Evolutionary conservation across 2,888 invertebrate species (phyloP).

Genomic region (Plutella xylostella): DNA sequence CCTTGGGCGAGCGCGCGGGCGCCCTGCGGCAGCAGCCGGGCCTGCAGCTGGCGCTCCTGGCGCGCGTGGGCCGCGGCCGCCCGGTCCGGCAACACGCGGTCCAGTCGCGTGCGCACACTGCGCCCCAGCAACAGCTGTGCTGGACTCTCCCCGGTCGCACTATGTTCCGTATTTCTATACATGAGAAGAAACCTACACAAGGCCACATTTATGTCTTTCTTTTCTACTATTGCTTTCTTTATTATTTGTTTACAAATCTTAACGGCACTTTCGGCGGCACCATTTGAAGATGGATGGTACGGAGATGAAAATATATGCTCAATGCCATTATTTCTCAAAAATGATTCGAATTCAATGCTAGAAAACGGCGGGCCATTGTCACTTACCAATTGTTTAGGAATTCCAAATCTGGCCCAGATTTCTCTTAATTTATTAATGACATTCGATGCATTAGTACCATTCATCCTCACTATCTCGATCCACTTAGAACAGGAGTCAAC

Average conservation of each 20-base stretch:
- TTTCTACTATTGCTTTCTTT: no score
- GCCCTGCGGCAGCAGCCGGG: neutral
- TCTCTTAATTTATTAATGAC: neutral
- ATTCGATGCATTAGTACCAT: neutral
- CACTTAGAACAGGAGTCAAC: neutral
- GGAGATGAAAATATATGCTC: neutral
- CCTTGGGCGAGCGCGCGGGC: neutral
- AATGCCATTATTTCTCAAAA: neutral
- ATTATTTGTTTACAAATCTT: neutral
- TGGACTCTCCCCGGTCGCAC: neutral
- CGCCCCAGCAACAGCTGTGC: neutral
- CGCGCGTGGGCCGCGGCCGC: neutral
- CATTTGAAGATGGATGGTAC: neutral
- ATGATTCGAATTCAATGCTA: neutral
- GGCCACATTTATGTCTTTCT: no score
- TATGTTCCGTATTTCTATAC: no score
- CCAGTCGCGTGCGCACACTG: neutral
- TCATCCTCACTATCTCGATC: neutral
- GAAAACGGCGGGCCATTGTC: constrained; percentile 1
- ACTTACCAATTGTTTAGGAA: neutral
- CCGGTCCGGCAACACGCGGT: neutral
- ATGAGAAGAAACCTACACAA: no score
- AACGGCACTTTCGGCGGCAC: neutral
- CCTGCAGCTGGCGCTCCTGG: neutral
- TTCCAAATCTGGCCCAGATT: neutral